Base-by-base conservation (phyloP, 2,888 invertebrate genomes). In the Diloba caeruleocephala region DNA sequence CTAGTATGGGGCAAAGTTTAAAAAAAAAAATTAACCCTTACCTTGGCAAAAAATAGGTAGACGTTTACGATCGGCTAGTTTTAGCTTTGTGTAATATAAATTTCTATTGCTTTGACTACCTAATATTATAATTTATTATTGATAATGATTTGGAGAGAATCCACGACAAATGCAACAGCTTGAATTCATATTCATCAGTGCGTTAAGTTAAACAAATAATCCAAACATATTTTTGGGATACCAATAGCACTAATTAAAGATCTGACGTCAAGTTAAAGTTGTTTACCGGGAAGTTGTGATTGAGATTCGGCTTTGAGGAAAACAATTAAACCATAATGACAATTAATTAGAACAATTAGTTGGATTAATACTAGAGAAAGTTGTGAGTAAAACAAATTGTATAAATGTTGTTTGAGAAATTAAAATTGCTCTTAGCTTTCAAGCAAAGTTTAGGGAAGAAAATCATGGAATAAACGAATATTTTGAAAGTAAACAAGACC, bases 251-350 rank as follows among this genome's bases (percentile, higher is more conserved):
- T 19, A 31, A 38, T 34, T 55, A 39, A 36, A 36, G 17, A 33
- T 31, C 53, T 26, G 19, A 33, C 14, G 8, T 10, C 6, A 54
- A 33, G 26, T 4, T 19, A 25, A 54, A 43, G n/a, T 39, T 57
- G 23, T 64, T 60, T 38, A 48, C 21, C 17, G 5, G 41, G 31
- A 42, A 43, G 12, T 38, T 42, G 9, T 13, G 8, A 32, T 38
- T 12, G 21, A 42, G 34, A 21, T 21, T 21, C 21, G 5, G 23
- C 38, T 51, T 38, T 33, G 10, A 43, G 28, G 28, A 42, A 44
- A 51, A 45, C 17, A 58, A 58, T 57, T 28, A 50, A 34, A 41
- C 8, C n/a, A 9, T 41, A 64, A 64, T 36, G 12, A 38, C 33
- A 33, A 32, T 52, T 57, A 25, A 52, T 49, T 33, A 14, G 14